Evolutionary conservation across 2,888 invertebrate species (phyloP), one percentile per base, ranked within the genome.

Genomic region (Cinara cedri): DNA sequence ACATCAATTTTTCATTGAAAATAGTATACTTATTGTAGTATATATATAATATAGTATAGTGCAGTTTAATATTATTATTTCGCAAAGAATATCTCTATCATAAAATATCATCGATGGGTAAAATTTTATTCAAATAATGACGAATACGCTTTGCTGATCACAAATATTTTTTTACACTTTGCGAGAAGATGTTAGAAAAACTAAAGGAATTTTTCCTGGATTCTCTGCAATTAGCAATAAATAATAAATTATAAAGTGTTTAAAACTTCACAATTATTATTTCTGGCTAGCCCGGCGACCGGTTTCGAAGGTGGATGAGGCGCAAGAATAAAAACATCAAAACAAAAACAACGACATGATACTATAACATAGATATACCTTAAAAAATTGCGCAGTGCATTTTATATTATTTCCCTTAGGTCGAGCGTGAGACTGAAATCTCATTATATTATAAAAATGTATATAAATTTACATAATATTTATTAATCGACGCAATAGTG

Each of bases 381-480:
- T 57, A 51, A 3, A 46, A 72, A 72, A 72, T 62, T 62, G 72
- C 72, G 49, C 19, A 60, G 49, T 10, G 19, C 57, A 60, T 60
- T 57, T 21, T 57, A 14, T 44, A 21, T 54, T 34, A 62, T 42
- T 75, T 75, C n/a, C n/a, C 54, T 54, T 13, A n/a, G 4, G 4
- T 62, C 19, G 21, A 13, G 26, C 49, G 24, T 75, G 54, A 42
- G 72, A 62, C 16, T 16, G 9, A 11, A 51, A 63, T 54, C 51
- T 74, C 34, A 19, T 54, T 34, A 49, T 51, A 62, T 46, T 24
- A 34, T 4, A 6, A 34, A 34, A 34, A 34, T 6, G 34, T 34
- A 34, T 34, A 54, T 24, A n/a, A n/a, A 63, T 68, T 70, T 68
- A 60, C 78, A 60, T 68, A 57, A 78, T 34, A 68, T 46, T 76